Percentiles rank a stretch among this genome's conserved stretches.
These are phyloP conservation scores for Pempheris klunzingeri DNA, from an alignment of 2,797 vertebrate species.

Conservation along the genomic window DNA sequence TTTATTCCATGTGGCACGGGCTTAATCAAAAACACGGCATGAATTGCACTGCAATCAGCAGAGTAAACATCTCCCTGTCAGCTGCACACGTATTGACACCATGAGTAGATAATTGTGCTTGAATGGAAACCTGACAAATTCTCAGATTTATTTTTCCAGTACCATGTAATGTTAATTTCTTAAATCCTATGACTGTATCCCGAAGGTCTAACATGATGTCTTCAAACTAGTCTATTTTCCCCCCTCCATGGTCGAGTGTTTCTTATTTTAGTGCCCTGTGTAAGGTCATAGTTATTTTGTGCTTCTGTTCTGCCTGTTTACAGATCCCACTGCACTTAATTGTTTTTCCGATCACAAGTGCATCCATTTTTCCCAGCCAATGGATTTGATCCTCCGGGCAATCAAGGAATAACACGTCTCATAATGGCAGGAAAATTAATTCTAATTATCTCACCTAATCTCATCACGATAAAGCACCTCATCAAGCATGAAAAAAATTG, in stretches of 20 bases:
- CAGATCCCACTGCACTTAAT: constrained; percentile 1
- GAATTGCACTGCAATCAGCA: constrained; percentile 60
- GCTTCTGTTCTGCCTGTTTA: background rate
- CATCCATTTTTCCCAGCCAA: background rate
- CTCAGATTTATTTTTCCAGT: too few relatives aligned
- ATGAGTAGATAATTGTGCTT: constrained; percentile 39
- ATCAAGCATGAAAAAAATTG: too few relatives aligned
- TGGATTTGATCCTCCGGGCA: constrained; percentile 18
- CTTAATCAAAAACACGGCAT: constrained; percentile 63
- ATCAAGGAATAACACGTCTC: too few relatives aligned
- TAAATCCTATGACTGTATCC: background rate
- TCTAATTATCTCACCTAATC: too few relatives aligned
- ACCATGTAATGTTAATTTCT: background rate
- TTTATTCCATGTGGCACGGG: constrained; percentile 37
- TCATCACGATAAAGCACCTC: too few relatives aligned
- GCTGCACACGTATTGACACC: constrained; percentile 19
- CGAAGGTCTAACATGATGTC: background rate
- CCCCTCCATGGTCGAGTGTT: background rate
- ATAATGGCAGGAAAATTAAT: too few relatives aligned
- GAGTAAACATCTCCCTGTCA: constrained; percentile 63
- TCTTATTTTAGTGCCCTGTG: background rate
- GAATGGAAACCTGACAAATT: constrained; percentile 38
- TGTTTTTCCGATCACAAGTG: constrained; percentile 34
- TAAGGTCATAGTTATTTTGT: background rate
- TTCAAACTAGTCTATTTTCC: too few relatives aligned